Evolutionary conservation across 2,797 vertebrate genomes (phyloP).

Genomic region (Cynopterus sphinx): DNA sequence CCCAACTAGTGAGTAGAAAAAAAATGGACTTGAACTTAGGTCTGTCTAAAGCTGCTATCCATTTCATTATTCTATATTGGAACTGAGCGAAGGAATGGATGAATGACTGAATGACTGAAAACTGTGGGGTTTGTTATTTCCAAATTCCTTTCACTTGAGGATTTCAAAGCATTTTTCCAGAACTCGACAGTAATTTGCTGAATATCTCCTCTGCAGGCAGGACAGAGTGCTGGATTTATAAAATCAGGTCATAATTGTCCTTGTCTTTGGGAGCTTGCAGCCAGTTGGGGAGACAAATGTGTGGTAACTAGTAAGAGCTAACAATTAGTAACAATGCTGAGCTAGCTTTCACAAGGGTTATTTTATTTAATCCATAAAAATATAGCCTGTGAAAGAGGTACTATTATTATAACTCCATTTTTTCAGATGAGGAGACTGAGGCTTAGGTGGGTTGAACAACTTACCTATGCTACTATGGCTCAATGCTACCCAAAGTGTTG

Average conservation of each 20-base stretch:
- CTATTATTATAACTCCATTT: neutral
- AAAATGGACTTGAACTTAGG: neutral
- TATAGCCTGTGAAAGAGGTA: neutral
- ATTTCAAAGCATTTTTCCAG: slow-evolving; percentile 3
- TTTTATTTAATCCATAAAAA: slow-evolving; percentile 20
- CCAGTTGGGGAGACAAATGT: neutral
- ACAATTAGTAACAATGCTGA: neutral
- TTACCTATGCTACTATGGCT: neutral
- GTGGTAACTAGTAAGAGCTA: neutral
- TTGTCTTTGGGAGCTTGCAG: neutral
- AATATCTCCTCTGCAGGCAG: neutral
- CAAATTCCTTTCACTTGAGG: neutral
- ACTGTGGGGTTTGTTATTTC: neutral
- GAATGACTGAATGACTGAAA: neutral
- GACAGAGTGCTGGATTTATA: neutral
- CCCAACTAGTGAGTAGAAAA: neutral
- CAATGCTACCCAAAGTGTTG: neutral
- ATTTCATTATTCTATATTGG: neutral
- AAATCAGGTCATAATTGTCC: neutral
- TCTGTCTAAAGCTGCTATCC: neutral
- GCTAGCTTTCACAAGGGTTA: neutral
- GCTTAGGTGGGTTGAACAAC: neutral
- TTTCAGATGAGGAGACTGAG: neutral
- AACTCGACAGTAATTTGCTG: neutral
- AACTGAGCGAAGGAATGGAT: neutral